phyloP scores from a whole-genome alignment of 2,888 invertebrate genomes.

The Lithophane leautieri region DNA sequence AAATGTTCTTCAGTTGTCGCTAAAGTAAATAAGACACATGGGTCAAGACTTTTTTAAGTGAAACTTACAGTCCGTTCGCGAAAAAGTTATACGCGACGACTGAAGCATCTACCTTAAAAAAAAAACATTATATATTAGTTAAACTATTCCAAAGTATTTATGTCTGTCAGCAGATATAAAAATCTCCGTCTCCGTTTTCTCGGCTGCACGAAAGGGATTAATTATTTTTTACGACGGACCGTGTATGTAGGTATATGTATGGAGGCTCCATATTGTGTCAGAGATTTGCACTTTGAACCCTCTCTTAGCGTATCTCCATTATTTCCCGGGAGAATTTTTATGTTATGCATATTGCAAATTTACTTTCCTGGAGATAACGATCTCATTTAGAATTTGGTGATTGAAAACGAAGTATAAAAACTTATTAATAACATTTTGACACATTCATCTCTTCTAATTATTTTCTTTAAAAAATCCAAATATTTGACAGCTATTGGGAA shows the following conservation, averaged over 20 bases:
- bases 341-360: slow-evolving; percentile 55
- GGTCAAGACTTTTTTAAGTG: too few relatives aligned
- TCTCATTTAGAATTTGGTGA: neutral
- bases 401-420: neutral
- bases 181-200: slow-evolving; percentile 28
- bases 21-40: slow-evolving; percentile 1
- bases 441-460: neutral
- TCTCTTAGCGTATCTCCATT: slow-evolving; percentile 53
- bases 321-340: slow-evolving; percentile 59
- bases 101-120: neutral
- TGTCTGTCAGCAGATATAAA: slow-evolving; percentile 35
- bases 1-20: slow-evolving; percentile 16
- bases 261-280: slow-evolving; percentile 35
- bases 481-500: neutral
- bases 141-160: slow-evolving; percentile 21
- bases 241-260: slow-evolving; percentile 31
- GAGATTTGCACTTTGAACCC: slow-evolving; percentile 44
- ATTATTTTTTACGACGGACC: slow-evolving; percentile 57
- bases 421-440: neutral
- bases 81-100: neutral
- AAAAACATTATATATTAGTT: slow-evolving; percentile 14
- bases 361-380: slow-evolving; percentile 14
- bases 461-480: neutral
- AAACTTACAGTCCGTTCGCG: too few relatives aligned
- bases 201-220: slow-evolving; percentile 46